Percentiles rank a stretch among this genome's conserved stretches.
phyloP scores from a whole-genome alignment of 2,113 vertebrate species.

The Ctenomys sociabilis region DNA sequence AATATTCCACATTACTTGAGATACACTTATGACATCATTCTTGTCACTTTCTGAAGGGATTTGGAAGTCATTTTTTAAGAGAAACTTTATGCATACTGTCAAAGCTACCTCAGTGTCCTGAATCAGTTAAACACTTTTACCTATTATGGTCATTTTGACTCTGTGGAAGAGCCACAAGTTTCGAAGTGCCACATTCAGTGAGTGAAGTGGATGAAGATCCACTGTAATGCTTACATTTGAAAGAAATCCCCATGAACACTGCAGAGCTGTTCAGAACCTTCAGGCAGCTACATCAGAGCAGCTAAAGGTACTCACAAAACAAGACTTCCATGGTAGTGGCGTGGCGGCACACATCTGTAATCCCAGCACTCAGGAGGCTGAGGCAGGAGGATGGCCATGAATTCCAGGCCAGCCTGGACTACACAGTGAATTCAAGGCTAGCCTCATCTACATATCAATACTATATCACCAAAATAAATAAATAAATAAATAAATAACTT shows the following conservation, averaged over 20 bases:
- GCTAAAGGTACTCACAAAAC: background rate
- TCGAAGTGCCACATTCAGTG: background rate
- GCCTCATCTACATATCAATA: background rate
- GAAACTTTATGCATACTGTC: background rate
- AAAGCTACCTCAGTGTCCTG: background rate
- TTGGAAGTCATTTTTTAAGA: background rate
- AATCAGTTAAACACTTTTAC: background rate
- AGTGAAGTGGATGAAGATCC: background rate
- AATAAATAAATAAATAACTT: background rate
- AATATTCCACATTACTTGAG: background rate
- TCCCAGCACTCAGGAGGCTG: background rate
- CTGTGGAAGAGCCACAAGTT: background rate
- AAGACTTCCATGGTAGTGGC: background rate
- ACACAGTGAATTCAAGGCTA: too few relatives aligned
- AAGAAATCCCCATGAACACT: background rate
- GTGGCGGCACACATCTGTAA: background rate
- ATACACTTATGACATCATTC: background rate
- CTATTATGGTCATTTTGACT: background rate
- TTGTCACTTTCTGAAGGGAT: background rate
- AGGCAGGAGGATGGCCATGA: background rate
- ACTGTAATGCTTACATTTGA: background rate
- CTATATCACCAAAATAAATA: background rate
- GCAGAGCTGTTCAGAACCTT: background rate
- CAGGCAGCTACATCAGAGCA: background rate
- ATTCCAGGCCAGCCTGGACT: background rate